Base-by-base conservation (phyloP, 2,113 vertebrate genomes). In the Phyllostomus hastatus region DNA sequence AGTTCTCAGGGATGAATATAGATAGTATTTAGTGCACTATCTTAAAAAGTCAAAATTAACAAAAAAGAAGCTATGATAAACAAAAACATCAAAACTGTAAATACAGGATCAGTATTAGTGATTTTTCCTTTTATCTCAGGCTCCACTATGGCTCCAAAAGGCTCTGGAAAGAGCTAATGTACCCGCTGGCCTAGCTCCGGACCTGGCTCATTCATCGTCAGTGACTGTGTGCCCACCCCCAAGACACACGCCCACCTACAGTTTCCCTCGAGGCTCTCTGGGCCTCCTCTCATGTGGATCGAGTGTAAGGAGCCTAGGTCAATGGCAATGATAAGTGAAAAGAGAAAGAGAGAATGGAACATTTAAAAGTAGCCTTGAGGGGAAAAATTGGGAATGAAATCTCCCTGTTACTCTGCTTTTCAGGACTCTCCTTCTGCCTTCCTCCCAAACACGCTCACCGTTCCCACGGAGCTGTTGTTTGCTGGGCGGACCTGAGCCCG, bases 31-130 rank as follows among this genome's bases (percentile, higher is more conserved):
- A 70, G 69, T 43, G 59, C 19, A 54, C 4, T 67, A 10, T 76
- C 72, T 93, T 59, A 22, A 67, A 76, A 93, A 83, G 38, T 64
- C 33, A 96, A 84, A 88, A 80, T 69, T 33, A 80, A n/a, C 83
- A 28, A 11, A 61, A 78, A 82, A 76, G 5, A 48, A 50, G 41
- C 75, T 48, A 52, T 61, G 46, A 41, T 54, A n/a, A 97, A 38
- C 31, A 90, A 67, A 88, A 89, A 33, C 24, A 84, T 20, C 38
- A 66, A 88, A 50, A 70, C 20, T 20, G 4, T 91, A 35, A 90
- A 76, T n/a, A 52, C 16, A 54, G 46, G 19, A 24, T 84, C 8
- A 38, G 19, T 78, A 9, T 46, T 79, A 11, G 3, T 85, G 46
- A 73, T 72, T 76, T 75, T 46, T 35, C 26, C 6, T 52, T 90